These are phyloP conservation scores for Cranoglanis bouderius DNA, from an alignment of 2,113 vertebrate species.

Conservation along the genomic window DNA sequence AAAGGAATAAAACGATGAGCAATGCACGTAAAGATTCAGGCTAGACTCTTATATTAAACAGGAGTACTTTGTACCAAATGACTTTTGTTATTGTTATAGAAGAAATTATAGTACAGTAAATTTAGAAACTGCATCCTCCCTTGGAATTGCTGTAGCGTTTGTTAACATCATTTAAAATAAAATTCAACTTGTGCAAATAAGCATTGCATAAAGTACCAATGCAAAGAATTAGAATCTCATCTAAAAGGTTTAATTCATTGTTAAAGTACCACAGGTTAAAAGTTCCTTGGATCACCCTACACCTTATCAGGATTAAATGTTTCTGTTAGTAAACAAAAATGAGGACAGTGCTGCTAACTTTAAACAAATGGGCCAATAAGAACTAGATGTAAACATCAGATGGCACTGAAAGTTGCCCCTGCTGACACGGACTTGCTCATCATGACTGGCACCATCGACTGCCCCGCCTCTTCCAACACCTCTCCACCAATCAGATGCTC, in stretches of 20 bases:
- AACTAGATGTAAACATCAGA: slow-evolving; percentile 48
- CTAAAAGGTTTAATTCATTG: background rate
- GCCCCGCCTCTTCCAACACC: slow-evolving; percentile 56
- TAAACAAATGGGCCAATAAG: background rate
- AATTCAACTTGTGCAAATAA: slow-evolving; percentile 46
- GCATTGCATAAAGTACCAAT: slow-evolving; percentile 21
- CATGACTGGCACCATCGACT: slow-evolving; percentile 63
- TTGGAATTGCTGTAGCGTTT: background rate
- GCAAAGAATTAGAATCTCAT: slow-evolving; percentile 1
- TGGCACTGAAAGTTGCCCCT: slow-evolving; percentile 52
- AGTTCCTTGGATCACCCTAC: background rate
- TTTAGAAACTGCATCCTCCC: background rate
- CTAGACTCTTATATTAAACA: background rate
- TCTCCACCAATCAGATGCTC: slow-evolving; percentile 78
- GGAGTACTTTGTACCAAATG: background rate
- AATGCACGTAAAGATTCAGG: background rate
- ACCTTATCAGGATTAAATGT: background rate
- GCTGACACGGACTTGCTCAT: slow-evolving; percentile 58
- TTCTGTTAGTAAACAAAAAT: slow-evolving; percentile 8
- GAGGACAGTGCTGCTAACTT: background rate
- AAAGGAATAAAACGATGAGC: background rate
- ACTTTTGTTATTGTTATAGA: background rate
- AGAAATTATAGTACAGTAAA: background rate
- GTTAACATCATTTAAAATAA: background rate
- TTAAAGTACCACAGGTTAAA: slow-evolving; percentile 13